Conservation (phyloP, 2,888 invertebrate genomes). For the Artemia sinica region DNA sequence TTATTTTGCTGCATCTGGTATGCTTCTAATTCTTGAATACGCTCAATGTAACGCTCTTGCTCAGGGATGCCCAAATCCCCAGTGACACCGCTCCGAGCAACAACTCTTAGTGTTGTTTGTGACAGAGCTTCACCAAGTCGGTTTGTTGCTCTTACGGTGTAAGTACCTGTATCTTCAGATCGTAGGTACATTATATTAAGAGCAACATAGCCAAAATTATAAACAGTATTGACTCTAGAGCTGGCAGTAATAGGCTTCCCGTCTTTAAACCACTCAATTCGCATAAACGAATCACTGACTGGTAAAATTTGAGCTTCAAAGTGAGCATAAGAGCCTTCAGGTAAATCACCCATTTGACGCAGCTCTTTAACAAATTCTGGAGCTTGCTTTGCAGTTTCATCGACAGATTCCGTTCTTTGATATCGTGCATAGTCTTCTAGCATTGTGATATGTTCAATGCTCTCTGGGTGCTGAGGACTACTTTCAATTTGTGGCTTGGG, state of each 20-base stretch:
- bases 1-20: constrained; percentile 59
- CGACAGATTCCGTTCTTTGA: constrained; percentile 55
- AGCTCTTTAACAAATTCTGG: constrained; percentile 75
- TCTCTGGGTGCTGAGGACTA: constrained; percentile 74
- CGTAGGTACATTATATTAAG: constrained; percentile 95
- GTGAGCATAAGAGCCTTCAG: constrained; percentile 78
- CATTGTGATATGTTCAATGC: constrained; percentile 72
- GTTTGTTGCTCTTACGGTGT: constrained; percentile 77
- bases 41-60: constrained; percentile 75
- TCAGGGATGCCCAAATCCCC: constrained; percentile 72
- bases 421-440: constrained; percentile 76
- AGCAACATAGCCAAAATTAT: constrained; percentile 97
- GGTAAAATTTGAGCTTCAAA: constrained; percentile 83
- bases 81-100: constrained; percentile 60
- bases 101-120: constrained; percentile 44
- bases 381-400: constrained; percentile 58
- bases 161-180: constrained; percentile 91
- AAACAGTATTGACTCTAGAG: constrained; percentile 88
- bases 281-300: constrained; percentile 80
- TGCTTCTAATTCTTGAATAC: constrained; percentile 74
- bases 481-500: constrained; percentile 67
- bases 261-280: constrained; percentile 86
- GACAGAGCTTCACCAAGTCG: constrained; percentile 76
- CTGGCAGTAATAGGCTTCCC: constrained; percentile 87
- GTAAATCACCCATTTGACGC: constrained; percentile 64